A percentile compares a stretch with the other conserved stretches of the same genome.
phyloP scores from a whole-genome alignment of 2,113 vertebrate genomes.

The Polypterus senegalus region DNA sequence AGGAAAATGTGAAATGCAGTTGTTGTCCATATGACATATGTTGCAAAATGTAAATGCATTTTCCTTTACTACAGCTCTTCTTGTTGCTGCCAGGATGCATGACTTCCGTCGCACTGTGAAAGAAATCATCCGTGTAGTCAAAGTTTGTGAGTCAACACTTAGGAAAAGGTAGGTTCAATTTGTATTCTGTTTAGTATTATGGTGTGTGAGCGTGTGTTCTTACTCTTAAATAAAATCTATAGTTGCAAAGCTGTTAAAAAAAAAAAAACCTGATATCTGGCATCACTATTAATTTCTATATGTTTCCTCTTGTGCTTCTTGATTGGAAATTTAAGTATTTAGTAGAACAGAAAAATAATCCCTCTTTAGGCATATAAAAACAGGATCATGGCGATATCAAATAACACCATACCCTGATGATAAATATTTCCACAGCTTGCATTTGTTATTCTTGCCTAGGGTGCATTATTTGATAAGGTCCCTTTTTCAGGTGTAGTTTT shows the following conservation, averaged over 20 bases:
- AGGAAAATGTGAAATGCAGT: no score
- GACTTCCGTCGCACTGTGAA: conserved; percentile 86
- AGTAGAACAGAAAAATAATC: background rate
- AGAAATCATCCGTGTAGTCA: conserved; percentile 82
- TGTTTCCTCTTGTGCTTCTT: no score
- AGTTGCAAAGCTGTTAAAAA: no score
- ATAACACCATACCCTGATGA: background rate
- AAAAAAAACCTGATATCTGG: no score
- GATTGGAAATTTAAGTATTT: no score
- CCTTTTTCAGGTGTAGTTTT: no score
- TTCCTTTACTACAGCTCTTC: conserved; percentile 54
- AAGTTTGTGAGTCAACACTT: conserved; percentile 86
- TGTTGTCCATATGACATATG: background rate
- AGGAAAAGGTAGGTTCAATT: conserved; percentile 66
- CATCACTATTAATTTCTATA: no score
- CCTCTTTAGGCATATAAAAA: background rate
- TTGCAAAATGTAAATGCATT: background rate
- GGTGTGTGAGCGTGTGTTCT: no score
- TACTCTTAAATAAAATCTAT: no score
- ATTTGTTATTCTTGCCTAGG: no score
- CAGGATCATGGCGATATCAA: background rate
- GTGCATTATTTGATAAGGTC: no score
- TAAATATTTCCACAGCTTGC: background rate
- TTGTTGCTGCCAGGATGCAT: conserved; percentile 85
- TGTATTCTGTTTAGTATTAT: no score